Base-by-base conservation (phyloP, 2,113 vertebrate species). In the Crotalus tigris region DNA sequence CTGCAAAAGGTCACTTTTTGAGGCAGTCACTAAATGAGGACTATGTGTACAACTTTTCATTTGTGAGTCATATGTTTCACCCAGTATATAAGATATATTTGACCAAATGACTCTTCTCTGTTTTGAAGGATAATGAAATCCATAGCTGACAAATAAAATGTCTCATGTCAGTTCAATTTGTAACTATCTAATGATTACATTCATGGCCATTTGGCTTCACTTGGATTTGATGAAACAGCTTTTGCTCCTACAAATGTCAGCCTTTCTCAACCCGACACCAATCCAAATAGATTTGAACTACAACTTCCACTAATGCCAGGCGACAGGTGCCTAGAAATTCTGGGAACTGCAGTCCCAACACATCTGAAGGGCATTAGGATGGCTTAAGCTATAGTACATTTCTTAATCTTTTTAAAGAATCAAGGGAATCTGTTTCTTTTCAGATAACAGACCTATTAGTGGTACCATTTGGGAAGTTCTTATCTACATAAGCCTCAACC, bases 401-500 rank as follows among this genome's bases (percentile, higher is more conserved):
- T 91, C 29, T 81, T 91, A 75, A 49, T 44, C 9, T 44, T 90
- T 90, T 69, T 17, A 64, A 64, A 26, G 21, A 54, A 26, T 17
- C 26, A 90, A 8, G 49, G 29, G 44, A 46, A 7, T n/a, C 15
- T 21, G 51, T n/a, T 58, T 39, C 55, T 91, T 85, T 91, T 85
- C 26, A 19, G 58, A 12, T 46, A 86, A 59, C 1, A 91, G 75
- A 57, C 33, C 1, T 86, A 85, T 33, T 58, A 61, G 5, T 57
- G 29, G 26, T 87, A 64, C n/a, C 57, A 19, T 87, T 85, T 58
- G 46, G 26, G 26, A 59, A 54, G 29, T 53, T 5, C 54, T 96
- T 93, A 85, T 89, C 93, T 95, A 93, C 93, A 93, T 96, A 96
- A 94, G 39, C 87, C 81, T 21, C 69, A 93, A 95, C 95, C 95